Percentiles rank a stretch among this genome's conserved stretches.
Conservation (phyloP, 1,140 invertebrate species). For the Drosophila parabipectinata region DNA sequence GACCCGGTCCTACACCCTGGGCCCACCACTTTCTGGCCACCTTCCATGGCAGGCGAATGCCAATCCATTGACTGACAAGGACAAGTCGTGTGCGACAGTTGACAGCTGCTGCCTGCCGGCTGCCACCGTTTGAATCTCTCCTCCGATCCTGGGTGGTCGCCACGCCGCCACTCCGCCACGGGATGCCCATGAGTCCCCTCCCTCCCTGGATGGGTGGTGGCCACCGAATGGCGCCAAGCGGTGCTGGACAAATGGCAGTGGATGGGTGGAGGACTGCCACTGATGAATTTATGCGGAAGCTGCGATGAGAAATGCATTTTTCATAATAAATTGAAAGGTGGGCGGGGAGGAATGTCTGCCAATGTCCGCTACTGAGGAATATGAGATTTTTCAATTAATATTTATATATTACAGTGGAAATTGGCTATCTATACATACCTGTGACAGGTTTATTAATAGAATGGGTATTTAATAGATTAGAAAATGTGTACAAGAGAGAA, state of each 20-base stretch:
- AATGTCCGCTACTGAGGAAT: slow-evolving; percentile 20
- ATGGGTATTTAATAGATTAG: background rate
- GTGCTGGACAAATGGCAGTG: slow-evolving; percentile 71
- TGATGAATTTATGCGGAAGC: slow-evolving; percentile 77
- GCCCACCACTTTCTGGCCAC: slow-evolving; percentile 3
- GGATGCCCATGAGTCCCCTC: slow-evolving; percentile 32
- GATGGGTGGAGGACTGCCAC: slow-evolving; percentile 63
- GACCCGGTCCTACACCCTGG: slow-evolving; percentile 8
- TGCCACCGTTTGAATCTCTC: slow-evolving; percentile 64
- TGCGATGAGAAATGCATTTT: slow-evolving; percentile 74
- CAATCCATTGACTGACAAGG: slow-evolving; percentile 77
- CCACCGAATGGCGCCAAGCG: slow-evolving; percentile 34
- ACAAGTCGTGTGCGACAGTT: slow-evolving; percentile 81
- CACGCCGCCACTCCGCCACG: slow-evolving; percentile 13
- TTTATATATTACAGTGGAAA: slow-evolving; percentile 37
- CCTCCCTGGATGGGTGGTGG: slow-evolving; percentile 9
- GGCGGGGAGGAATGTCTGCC: background rate
- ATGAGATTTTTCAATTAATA: slow-evolving; percentile 53
- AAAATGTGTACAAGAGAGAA: too few species aligned
- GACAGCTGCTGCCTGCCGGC: slow-evolving; percentile 74
- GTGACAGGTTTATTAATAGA: background rate
- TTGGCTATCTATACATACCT: background rate
- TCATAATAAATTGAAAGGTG: slow-evolving; percentile 72
- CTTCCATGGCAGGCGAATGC: slow-evolving; percentile 39
- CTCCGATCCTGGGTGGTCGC: slow-evolving; percentile 36